These are phyloP conservation scores for Zosterops lateralis DNA, from an alignment of 2,113 vertebrate genomes.

Conservation along the genomic window DNA sequence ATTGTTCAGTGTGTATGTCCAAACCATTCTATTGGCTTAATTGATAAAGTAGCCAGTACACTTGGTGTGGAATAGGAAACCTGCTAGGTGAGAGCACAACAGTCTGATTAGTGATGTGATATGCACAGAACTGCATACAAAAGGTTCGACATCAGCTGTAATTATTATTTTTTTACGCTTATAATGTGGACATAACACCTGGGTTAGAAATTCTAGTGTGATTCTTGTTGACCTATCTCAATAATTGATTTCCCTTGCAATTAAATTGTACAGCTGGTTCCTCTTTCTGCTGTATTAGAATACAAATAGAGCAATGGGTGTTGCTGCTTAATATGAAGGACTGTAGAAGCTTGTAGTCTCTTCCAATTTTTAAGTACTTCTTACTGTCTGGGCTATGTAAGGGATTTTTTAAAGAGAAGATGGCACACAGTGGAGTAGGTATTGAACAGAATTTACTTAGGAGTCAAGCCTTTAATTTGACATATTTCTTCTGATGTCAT, in stretches of 20 bases:
- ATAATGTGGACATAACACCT: not conserved
- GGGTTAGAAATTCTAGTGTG: rapidly evolving
- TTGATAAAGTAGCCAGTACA: not conserved
- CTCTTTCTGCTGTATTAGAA: not conserved
- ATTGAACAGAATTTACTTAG: not conserved
- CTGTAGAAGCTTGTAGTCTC: not conserved
- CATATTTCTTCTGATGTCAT: not conserved
- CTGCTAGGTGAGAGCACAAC: not conserved
- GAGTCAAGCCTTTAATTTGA: not conserved
- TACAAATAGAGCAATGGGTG: not conserved
- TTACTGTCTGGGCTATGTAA: not conserved
- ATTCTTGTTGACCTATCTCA: not conserved
- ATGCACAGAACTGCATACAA: not conserved
- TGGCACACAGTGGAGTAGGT: not conserved
- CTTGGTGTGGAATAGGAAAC: not conserved
- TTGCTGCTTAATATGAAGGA: not conserved
- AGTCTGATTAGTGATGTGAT: not conserved
- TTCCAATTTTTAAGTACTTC: not conserved
- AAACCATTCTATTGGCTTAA: not conserved
- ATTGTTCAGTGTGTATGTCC: not conserved
- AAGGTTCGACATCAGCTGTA: not conserved
- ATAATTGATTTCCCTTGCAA: not conserved
- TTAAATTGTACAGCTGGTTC: not conserved
- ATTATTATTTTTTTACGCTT: not conserved
- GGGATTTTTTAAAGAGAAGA: not conserved